These are phyloP conservation scores for Poecilia gillii DNA, from an alignment of 2,797 vertebrate genomes.

Conservation along the genomic window DNA sequence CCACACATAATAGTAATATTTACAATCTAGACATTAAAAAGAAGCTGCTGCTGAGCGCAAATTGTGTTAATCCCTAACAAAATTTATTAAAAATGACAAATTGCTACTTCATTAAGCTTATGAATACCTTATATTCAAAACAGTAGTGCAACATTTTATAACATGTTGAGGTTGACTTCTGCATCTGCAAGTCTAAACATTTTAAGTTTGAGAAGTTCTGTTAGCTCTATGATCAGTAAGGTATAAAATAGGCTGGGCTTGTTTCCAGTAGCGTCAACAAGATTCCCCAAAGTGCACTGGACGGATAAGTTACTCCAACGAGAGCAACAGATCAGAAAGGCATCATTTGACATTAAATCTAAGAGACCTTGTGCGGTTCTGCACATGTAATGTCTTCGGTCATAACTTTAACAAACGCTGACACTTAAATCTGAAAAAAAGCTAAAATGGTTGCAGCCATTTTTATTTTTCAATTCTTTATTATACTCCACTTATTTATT, in stretches of 20 bases:
- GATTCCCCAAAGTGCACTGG: not conserved
- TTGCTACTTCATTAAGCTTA: not conserved
- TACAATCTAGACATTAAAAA: not conserved
- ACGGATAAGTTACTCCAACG: not conserved
- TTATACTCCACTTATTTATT: not conserved
- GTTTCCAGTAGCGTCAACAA: not conserved
- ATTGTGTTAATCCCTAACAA: not conserved
- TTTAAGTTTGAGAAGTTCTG: not conserved
- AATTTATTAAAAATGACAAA: not conserved
- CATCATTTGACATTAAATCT: not conserved
- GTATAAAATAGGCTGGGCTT: not conserved
- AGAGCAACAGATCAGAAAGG: not conserved
- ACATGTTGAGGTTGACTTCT: not conserved
- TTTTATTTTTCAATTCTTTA: constrained; percentile 7
- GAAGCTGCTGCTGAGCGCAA: not conserved
- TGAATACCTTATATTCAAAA: not conserved
- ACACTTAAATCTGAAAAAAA: not conserved
- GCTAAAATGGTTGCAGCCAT: not conserved
- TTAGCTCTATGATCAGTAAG: not conserved
- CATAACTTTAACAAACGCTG: not conserved
- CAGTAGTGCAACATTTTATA: not conserved
- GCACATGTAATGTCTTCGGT: not conserved
- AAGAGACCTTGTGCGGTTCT: not conserved
- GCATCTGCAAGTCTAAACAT: not conserved
- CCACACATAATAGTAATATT: not conserved